phyloP scores from a whole-genome alignment of 2,113 vertebrate genomes.

The Opisthocomus hoazin region DNA sequence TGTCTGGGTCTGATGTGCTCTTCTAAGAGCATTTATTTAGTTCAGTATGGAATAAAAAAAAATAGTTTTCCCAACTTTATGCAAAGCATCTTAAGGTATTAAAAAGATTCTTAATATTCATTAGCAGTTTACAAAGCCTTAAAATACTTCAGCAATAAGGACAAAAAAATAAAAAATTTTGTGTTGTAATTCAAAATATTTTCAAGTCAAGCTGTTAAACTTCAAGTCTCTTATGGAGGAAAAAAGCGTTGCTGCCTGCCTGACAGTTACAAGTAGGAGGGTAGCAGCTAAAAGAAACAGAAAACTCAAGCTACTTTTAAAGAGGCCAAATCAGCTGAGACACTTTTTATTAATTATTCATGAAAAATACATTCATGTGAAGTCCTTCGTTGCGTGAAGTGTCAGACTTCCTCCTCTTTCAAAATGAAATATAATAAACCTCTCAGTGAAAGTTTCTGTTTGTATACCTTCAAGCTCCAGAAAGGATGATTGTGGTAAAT shows the following conservation, averaged over 20 bases:
- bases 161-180: neutral
- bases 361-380: neutral
- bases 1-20: neutral
- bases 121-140: neutral
- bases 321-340: neutral
- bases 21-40: neutral
- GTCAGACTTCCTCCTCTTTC: constrained; percentile 8
- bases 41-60: neutral
- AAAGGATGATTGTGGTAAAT: neutral
- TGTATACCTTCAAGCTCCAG: neutral
- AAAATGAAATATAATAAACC: neutral
- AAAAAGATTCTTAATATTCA: neutral
- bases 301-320: neutral
- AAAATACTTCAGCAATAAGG: neutral
- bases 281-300: neutral
- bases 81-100: neutral
- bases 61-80: neutral
- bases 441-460: constrained; percentile 2
- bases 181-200: neutral
- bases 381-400: constrained; percentile 20
- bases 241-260: neutral
- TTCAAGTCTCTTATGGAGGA: neutral
- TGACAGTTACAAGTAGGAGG: neutral
- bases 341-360: constrained; percentile 20
- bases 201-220: neutral